Evolutionary conservation across 2,797 vertebrate genomes (phyloP).

Genomic region (Peromyscus attwateri): DNA sequence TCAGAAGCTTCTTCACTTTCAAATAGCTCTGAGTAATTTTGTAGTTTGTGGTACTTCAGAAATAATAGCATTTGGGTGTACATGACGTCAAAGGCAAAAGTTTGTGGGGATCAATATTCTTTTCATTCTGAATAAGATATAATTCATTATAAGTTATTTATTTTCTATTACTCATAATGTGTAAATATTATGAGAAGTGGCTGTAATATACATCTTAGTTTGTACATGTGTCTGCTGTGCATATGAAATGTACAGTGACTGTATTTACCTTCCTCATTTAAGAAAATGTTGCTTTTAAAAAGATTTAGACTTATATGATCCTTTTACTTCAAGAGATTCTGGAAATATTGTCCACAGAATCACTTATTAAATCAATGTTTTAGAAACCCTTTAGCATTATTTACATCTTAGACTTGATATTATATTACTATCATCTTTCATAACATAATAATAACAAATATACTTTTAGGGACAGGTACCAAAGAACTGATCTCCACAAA

Average conservation of each 20-base stretch:
- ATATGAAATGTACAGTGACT: not conserved
- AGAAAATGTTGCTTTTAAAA: constrained; percentile 26
- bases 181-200: constrained; percentile 38
- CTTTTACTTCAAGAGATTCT: constrained; percentile 37
- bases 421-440: not conserved
- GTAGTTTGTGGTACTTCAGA: constrained; percentile 57
- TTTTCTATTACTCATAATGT: constrained; percentile 45
- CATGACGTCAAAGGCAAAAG: not conserved
- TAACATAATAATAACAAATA: not conserved
- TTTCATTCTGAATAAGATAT: constrained; percentile 12
- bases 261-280: constrained; percentile 30
- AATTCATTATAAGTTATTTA: not conserved
- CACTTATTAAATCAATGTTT: not conserved
- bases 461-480: not conserved
- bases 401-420: constrained; percentile 15
- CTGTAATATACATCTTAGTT: not conserved
- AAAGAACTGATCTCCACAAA: constrained; percentile 6
- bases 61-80: constrained; percentile 42
- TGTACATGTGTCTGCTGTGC: not conserved
- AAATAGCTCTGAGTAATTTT: constrained; percentile 13
- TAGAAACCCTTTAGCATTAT: not conserved
- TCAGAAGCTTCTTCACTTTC: not conserved
- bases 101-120: constrained; percentile 12
- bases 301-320: not conserved
- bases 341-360: not conserved